phyloP scores from a whole-genome alignment of 2,113 vertebrate genomes.

The Hemibagrus wyckioides region DNA sequence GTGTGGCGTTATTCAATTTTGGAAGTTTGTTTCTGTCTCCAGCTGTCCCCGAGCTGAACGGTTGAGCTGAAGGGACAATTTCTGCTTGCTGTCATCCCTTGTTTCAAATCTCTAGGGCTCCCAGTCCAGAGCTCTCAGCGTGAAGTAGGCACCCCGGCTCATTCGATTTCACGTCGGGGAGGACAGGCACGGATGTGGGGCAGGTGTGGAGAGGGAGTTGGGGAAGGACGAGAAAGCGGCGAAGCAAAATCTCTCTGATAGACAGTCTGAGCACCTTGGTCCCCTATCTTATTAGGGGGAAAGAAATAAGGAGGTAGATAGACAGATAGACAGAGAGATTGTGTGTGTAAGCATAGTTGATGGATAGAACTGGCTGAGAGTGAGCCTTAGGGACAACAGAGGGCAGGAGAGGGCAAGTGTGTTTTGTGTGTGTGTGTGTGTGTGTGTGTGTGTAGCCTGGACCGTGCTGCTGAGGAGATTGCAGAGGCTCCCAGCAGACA shows the following conservation, averaged over 20 bases:
- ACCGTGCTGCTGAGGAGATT: slow-evolving; percentile 30
- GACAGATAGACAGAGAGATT: slow-evolving; percentile 8
- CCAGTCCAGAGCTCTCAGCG: slow-evolving; percentile 38
- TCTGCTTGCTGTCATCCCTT: slow-evolving; percentile 27
- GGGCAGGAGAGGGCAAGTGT: slow-evolving; percentile 34
- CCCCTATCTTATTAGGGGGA: slow-evolving; percentile 53
- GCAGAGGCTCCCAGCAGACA: slow-evolving; percentile 7
- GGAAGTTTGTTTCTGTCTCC: slow-evolving; percentile 7
- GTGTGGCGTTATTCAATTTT: slow-evolving; percentile 24
- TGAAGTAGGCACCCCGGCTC: slow-evolving; percentile 45
- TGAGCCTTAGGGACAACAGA: slow-evolving; percentile 36
- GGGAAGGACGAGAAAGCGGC: neutral
- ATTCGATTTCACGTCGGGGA: slow-evolving; percentile 57
- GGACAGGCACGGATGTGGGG: slow-evolving; percentile 31
- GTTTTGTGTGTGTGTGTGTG: slow-evolving; percentile 22
- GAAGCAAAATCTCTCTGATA: slow-evolving; percentile 34
- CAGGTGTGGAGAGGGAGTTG: slow-evolving; percentile 26
- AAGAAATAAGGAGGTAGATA: slow-evolving; percentile 28
- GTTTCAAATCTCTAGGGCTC: slow-evolving; percentile 36
- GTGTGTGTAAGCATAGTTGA: slow-evolving; percentile 24
- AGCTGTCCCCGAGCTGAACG: slow-evolving; percentile 25
- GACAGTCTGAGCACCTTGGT: slow-evolving; percentile 11
- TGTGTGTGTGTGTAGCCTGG: slow-evolving; percentile 15
- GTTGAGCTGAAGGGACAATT: slow-evolving; percentile 44
- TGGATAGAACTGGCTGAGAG: slow-evolving; percentile 38